These are phyloP conservation scores for Tretioscincus oriximinensis DNA, from an alignment of 2,113 vertebrate genomes.

Conservation along the genomic window DNA sequence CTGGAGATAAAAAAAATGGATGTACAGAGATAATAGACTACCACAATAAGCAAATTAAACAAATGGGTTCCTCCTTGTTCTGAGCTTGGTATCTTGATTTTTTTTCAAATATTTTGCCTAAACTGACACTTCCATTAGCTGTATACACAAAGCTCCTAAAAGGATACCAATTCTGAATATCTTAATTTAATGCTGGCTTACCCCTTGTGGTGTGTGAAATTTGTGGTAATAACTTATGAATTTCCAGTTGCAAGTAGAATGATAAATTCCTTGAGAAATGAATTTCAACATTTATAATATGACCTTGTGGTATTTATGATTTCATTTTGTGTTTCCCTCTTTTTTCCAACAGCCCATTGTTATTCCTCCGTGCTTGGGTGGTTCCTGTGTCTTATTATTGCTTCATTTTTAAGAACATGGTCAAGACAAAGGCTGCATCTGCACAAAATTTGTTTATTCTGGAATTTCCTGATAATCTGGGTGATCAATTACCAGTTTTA, in stretches of 20 bases:
- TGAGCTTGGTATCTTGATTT: not conserved
- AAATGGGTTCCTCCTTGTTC: not conserved
- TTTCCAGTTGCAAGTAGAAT: not conserved
- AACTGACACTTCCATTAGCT: slow-evolving; percentile 49
- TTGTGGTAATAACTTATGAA: slow-evolving; percentile 24
- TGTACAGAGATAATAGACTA: not conserved
- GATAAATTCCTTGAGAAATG: too few relatives aligned
- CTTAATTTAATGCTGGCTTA: slow-evolving; percentile 5
- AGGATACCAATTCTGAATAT: slow-evolving; percentile 44
- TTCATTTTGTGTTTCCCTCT: not conserved
- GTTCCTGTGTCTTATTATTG: not conserved
- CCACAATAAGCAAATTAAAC: not conserved
- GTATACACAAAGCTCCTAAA: not conserved
- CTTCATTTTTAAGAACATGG: too few relatives aligned
- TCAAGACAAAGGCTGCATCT: too few relatives aligned
- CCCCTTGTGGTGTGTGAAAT: slow-evolving; percentile 7
- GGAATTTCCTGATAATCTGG: too few relatives aligned
- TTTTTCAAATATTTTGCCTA: slow-evolving; percentile 7
- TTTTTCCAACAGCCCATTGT: not conserved
- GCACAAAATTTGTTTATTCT: too few relatives aligned
- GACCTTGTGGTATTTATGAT: not conserved
- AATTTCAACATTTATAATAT: not conserved
- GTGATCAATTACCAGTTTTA: too few relatives aligned
- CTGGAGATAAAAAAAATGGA: not conserved
- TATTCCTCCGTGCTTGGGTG: not conserved